These are phyloP conservation scores for Mystacides longicornis DNA, from an alignment of 2,888 invertebrate species.

Conservation along the genomic window DNA sequence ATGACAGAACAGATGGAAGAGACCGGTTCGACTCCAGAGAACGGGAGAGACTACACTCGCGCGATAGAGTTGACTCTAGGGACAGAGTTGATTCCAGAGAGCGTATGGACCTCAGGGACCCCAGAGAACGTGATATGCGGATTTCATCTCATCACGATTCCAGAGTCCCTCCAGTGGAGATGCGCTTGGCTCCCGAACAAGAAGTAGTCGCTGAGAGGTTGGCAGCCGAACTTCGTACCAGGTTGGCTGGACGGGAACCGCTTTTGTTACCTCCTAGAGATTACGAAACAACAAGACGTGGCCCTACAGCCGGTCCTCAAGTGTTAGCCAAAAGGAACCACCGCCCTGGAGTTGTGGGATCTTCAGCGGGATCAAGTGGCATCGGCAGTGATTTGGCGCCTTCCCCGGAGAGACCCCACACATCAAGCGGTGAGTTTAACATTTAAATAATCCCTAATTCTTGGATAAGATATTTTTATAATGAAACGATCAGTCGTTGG, in stretches of 20 bases:
- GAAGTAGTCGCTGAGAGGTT: slow-evolving; percentile 57
- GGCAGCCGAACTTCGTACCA: slow-evolving; percentile 76
- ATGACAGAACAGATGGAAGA: slow-evolving; percentile 4
- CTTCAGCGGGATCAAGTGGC: slow-evolving; percentile 78
- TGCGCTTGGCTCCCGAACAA: slow-evolving; percentile 45
- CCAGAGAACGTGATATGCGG: slow-evolving; percentile 48
- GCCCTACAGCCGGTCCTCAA: slow-evolving; percentile 13
- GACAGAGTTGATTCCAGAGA: slow-evolving; percentile 4
- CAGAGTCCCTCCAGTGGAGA: slow-evolving; percentile 25
- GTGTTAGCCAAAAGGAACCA: slow-evolving; percentile 11
- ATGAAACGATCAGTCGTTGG: no score
- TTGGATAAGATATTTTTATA: no score
- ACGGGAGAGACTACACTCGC: slow-evolving; percentile 6
- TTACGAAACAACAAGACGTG: slow-evolving; percentile 81
- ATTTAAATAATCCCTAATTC: no score
- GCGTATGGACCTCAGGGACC: slow-evolving; percentile 1
- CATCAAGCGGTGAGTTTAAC: slow-evolving; percentile 36
- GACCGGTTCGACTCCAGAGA: slow-evolving; percentile 4
- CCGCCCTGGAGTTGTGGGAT: slow-evolving; percentile 43
- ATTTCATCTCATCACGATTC: slow-evolving; percentile 54
- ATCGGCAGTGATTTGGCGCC: slow-evolving; percentile 86
- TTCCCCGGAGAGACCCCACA: slow-evolving; percentile 59
- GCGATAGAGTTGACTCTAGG: slow-evolving; percentile 4
- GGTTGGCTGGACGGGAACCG: slow-evolving; percentile 52
- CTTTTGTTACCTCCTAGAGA: slow-evolving; percentile 87